Percentiles rank a stretch among this genome's conserved stretches.
These are phyloP conservation scores for Mythimna impura DNA, from an alignment of 2,888 invertebrate genomes.

Conservation along the genomic window DNA sequence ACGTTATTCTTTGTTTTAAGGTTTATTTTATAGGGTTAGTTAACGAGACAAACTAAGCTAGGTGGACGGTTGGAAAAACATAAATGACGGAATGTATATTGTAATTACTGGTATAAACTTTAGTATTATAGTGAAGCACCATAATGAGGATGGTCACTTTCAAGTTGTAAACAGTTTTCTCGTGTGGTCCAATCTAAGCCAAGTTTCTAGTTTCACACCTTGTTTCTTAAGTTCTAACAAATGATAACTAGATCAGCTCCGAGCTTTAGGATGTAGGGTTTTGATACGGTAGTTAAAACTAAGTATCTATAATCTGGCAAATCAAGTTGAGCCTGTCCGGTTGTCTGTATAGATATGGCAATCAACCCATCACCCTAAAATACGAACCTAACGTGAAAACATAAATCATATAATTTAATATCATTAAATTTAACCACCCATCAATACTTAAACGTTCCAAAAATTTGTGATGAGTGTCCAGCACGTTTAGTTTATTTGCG, in stretches of 20 bases:
- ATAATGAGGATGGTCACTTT: not conserved
- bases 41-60: not conserved
- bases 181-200: not conserved
- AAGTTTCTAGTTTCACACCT: not conserved
- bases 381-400: constrained; percentile 36
- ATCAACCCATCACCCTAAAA: constrained; percentile 14
- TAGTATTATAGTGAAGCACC: not conserved
- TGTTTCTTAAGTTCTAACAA: not conserved
- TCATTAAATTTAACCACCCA: constrained; percentile 59
- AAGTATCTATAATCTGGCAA: not conserved
- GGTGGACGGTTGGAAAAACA: not conserved
- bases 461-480: constrained; percentile 64
- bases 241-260: not conserved
- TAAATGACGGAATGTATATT: not conserved
- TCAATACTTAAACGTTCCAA: constrained; percentile 57
- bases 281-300: not conserved
- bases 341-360: constrained; percentile 3
- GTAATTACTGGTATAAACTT: not conserved
- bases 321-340: constrained; percentile 1
- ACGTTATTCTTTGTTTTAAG: no score
- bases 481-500: constrained; percentile 71
- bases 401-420: constrained; percentile 52
- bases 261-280: not conserved
- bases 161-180: not conserved
- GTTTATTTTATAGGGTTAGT: not conserved